Evolutionary conservation across 2,888 invertebrate genomes (phyloP).

Genomic region (Adelognathus sp.): DNA sequence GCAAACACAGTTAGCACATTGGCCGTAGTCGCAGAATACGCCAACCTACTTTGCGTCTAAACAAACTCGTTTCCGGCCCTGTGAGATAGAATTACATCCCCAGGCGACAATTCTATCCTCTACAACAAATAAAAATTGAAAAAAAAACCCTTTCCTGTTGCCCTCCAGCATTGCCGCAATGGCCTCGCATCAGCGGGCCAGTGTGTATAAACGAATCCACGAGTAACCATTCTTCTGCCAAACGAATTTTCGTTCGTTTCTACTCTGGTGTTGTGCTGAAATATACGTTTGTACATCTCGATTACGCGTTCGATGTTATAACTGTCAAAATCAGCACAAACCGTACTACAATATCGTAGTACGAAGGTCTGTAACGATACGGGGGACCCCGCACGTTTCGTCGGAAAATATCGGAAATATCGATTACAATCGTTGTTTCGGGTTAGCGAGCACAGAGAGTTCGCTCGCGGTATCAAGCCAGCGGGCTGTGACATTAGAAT

Average conservation of each 20-base stretch:
- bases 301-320: conserved; percentile 21
- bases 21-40: not conserved
- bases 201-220: not conserved
- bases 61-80: not conserved
- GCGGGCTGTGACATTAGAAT: conserved; percentile 13
- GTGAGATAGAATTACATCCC: not conserved
- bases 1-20: not conserved
- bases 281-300: conserved; percentile 5
- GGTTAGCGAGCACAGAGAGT: not conserved
- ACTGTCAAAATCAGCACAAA: not conserved
- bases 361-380: conserved; percentile 18
- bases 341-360: too few relatives aligned
- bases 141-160: not conserved
- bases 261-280: not conserved
- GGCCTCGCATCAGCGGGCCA: not conserved
- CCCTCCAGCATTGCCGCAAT: not conserved
- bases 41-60: not conserved
- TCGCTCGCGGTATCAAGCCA: not conserved
- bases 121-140: not conserved
- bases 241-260: conserved; percentile 37
- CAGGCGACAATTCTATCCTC: not conserved
- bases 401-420: conserved; percentile 44
- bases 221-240: conserved; percentile 14
- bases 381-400: conserved; percentile 19
- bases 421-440: conserved; percentile 31